phyloP scores from a whole-genome alignment of 2,888 invertebrate species.

The Argyresthia goedartella region DNA sequence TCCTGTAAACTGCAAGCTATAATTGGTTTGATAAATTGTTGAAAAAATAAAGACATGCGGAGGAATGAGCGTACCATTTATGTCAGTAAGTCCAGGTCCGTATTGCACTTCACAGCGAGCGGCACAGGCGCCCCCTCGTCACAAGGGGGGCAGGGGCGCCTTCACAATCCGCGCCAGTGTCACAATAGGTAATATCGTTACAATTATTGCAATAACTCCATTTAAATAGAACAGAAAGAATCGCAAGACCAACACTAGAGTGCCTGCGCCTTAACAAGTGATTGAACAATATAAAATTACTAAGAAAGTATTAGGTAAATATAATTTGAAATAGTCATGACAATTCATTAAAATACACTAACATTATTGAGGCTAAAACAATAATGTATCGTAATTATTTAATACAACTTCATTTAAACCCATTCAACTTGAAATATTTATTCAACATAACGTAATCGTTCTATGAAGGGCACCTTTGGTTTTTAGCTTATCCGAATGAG shows the following conservation, averaged over 20 bases:
- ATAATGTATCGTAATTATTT: constrained; percentile 63
- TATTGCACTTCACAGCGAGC: constrained; percentile 32
- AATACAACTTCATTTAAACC: constrained; percentile 65
- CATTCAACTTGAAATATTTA: constrained; percentile 68
- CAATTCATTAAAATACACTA: constrained; percentile 62
- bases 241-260: constrained; percentile 66
- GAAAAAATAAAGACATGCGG: not conserved
- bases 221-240: constrained; percentile 42
- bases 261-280: constrained; percentile 70
- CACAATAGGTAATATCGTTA: constrained; percentile 20
- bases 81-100: constrained; percentile 26
- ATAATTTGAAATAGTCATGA: constrained; percentile 69
- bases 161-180: constrained; percentile 22
- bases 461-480: constrained; percentile 88
- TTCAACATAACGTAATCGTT: constrained; percentile 69
- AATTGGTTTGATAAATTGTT: too few species aligned
- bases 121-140: constrained; percentile 14
- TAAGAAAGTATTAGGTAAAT: constrained; percentile 67
- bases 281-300: constrained; percentile 63
- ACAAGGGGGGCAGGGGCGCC: constrained; percentile 13
- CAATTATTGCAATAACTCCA: constrained; percentile 46
- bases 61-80: not conserved
- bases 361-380: constrained; percentile 65
- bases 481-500: constrained; percentile 80
- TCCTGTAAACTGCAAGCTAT: too few species aligned